Base-by-base conservation (phyloP, 2,888 invertebrate genomes). In the Prionchulus punctatus region DNA sequence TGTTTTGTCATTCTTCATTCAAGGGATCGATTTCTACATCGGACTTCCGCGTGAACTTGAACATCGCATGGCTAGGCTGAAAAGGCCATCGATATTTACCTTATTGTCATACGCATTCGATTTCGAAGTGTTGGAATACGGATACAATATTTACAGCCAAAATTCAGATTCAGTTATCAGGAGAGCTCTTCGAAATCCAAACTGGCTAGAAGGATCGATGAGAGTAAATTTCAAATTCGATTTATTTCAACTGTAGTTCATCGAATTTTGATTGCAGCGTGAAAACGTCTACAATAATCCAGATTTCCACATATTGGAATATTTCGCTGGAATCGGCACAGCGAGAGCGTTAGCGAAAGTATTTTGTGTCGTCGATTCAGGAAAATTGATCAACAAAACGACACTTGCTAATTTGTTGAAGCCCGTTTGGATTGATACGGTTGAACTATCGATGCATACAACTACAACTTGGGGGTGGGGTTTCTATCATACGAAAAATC, bases 21-120 rank as follows among this genome's bases (percentile, higher is more conserved):
- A 51, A 70, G 70, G 61, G 48, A 66, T 71, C 50, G 70, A 71
- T 55, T 72, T 71, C 60, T 65, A 63, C 58, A 65, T 71, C 48
- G 71, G 71, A 18, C 62, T 70, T 25, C 64, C 67, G 23, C 58
- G 61, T 1, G 58, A 61, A 12, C 64, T 67, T 56, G 64, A 66
- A 52, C 64, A 68, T 54, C 65, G 66, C 12, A 67, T 69, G 4
- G 66, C 68, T 28, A 59, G 69, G 21, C 60, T 69, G 4, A 62
- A 65, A 2, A 60, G 64, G 59, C 64, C 68, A 4, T 54, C 62
- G 0, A 45, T 7, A 7, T 26, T 28, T 30, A 28, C 23, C 23
- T 3, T 21, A 7, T 21, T 12, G 27, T n/a, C n/a, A n/a, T n/a
- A n/a, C n/a, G n/a, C n/a, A n/a, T n/a, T n/a, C n/a, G n/a, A n/a